Evolutionary conservation across 2,113 vertebrate genomes (phyloP), one percentile per base, ranked within the genome.

Genomic region (Nyctereutes procyonoides): DNA sequence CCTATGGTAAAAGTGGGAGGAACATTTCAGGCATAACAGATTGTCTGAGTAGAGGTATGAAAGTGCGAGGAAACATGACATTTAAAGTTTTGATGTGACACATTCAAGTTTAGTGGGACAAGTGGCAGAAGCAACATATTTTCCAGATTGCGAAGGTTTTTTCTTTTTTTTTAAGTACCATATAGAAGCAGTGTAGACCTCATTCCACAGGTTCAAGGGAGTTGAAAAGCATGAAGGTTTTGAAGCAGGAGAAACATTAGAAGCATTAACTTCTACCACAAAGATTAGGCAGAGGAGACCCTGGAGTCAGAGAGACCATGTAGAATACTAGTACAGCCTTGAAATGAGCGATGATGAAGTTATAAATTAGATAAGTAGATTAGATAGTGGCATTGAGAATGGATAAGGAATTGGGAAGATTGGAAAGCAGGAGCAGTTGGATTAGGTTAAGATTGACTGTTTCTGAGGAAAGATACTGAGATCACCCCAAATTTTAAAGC

Each of bases 221-320:
- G 32, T 73, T 79, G 55, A 84, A 96, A 97, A 81, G 22, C 17
- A 32, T 56, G 24, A 84, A 74, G 22, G 1, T 60, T 96, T 97
- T 69, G 35, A 96, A 95, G 35, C 11, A 62, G 81, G 10, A 56
- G 74, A 85, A 89, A 56, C 26, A 53, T 11, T 92, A 79, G 38
- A 88, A 87, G 62, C 0, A 13, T 48, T 58, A 60, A 53, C 15
- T 69, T 80, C 67, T 51, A 8, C 43, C 30, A 10, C 8, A 38
- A n/a, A 22, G 76, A 58, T 83, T 83, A 71, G 5, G 53, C 82
- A 60, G 62, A 82, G 17, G 60, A 87, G 51, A 87, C 30, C 7
- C 26, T 89, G 35, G 58, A 43, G 67, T 73, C 20, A 82, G 65
- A 65, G 32, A 80, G 55, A 62, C 13, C 48, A 11, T 69, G 14